A percentile compares a stretch with the other conserved stretches of the same genome.
Conservation (phyloP, 2,888 invertebrate genomes). For the Tetheella fluctuosa region DNA sequence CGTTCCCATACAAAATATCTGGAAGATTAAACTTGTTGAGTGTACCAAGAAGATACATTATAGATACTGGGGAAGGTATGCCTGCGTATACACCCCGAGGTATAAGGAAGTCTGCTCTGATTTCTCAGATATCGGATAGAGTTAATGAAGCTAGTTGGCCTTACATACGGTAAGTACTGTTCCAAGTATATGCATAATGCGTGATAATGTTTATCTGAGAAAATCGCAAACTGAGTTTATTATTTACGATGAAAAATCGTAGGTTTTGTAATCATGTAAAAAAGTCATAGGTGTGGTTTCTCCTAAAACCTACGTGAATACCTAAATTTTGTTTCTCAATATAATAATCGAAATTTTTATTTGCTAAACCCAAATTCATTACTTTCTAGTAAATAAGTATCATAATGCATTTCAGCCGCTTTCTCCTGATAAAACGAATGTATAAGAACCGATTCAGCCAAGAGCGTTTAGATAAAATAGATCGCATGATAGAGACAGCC, state of each 20-base stretch:
- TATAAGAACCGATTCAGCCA: constrained; percentile 60
- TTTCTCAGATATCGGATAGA: constrained; percentile 49
- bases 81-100: constrained; percentile 56
- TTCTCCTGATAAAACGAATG: constrained; percentile 57
- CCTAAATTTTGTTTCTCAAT: too few relatives aligned
- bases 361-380: neutral
- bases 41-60: constrained; percentile 51
- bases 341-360: neutral
- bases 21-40: constrained; percentile 61
- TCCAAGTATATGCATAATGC: too few relatives aligned
- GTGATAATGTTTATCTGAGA: too few relatives aligned
- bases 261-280: too few relatives aligned
- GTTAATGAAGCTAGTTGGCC: constrained; percentile 70
- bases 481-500: constrained; percentile 67
- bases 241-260: too few relatives aligned
- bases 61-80: constrained; percentile 58
- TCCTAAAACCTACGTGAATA: too few relatives aligned
- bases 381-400: constrained; percentile 1
- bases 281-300: too few relatives aligned
- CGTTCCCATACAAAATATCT: constrained; percentile 60
- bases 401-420: constrained; percentile 50
- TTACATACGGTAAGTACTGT: constrained; percentile 58
- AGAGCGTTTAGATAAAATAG: constrained; percentile 62
- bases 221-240: too few relatives aligned
- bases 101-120: constrained; percentile 61